Evolutionary conservation across 2,797 vertebrate species (phyloP), one percentile per base, ranked within the genome.

Genomic region (Sylvia borin): DNA sequence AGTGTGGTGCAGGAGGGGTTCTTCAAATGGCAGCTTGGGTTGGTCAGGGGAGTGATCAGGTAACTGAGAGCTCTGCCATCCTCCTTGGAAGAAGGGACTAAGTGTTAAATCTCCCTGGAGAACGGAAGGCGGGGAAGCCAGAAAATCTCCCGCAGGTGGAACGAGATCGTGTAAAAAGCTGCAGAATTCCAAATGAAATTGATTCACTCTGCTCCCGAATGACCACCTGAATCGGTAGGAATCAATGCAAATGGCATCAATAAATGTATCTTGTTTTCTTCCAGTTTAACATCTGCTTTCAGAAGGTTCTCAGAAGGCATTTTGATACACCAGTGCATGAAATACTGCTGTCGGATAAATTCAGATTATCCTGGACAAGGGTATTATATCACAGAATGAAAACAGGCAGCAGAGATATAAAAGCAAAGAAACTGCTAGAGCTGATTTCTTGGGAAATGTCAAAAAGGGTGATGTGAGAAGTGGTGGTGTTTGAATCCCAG

Each of bases 221-320:
- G 74, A 90, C 70, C 36, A n/a, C 47, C 77, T 55, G 60, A 87
- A 64, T 76, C 7, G 3, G 73, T 50, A 21, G 15, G 32, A 90
- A 94, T 94, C 91, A 61, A 67, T 90, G 72, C 38, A 94, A 93
- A 86, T 19, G 47, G 61, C 82, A 88, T 85, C 80, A 48, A 74
- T 74, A 84, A 92, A 64, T 12, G 13, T 58, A 74, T 65, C 55
- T 79, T 34, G 21, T 21, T 93, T 88, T 65, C 45, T 75, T 38
- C 26, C 50, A 43, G 27, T 76, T 86, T 61, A 82, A 92, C 57
- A 53, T 79, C 51, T 92, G 4, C 61, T 75, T 91, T 88, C 71
- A 50, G 60, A 78, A 73, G 31, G 45, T 43, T 85, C 32, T 82
- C 14, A 10, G 77, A 84, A 85, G 78, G 47, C 34, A 26, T 76